These are phyloP conservation scores for Aurelia sp. DNA, from an alignment of 30 jellyfish, hydroid and myxozoan genomes.

Conservation along the genomic window DNA sequence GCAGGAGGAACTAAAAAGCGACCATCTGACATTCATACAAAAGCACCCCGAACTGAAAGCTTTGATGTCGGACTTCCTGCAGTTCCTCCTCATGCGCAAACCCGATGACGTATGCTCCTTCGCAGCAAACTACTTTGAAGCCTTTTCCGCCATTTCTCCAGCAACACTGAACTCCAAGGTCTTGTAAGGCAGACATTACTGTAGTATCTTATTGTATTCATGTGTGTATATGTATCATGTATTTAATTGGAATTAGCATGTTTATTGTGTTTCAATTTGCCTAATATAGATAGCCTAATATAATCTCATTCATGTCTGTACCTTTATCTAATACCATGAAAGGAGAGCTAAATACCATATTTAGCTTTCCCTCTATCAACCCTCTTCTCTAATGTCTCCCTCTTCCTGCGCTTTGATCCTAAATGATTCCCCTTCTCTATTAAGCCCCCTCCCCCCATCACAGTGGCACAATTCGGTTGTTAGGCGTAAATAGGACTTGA, in stretches of 20 bases:
- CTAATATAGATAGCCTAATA: too few relatives aligned
- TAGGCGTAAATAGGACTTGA: too few relatives aligned
- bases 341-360: too few relatives aligned
- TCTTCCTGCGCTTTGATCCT: too few relatives aligned
- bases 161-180: slow-evolving; percentile 32
- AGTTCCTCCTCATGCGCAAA: slow-evolving; percentile 93
- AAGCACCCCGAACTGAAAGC: slow-evolving; percentile 95
- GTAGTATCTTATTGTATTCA: not conserved
- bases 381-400: too few relatives aligned
- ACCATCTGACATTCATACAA: slow-evolving; percentile 83
- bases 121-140: slow-evolving; percentile 92
- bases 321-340: too few relatives aligned
- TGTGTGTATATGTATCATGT: slow-evolving; percentile 29
- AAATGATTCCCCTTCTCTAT: too few relatives aligned
- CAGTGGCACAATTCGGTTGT: too few relatives aligned
- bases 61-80: slow-evolving; percentile 94
- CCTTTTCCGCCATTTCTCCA: slow-evolving; percentile 70
- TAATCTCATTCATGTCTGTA: too few relatives aligned
- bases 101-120: slow-evolving; percentile 97
- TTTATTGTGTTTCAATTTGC: too few relatives aligned
- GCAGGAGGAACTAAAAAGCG: slow-evolving; percentile 90
- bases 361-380: too few relatives aligned
- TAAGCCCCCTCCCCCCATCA: too few relatives aligned
- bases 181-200: not conserved
- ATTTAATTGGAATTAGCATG: slow-evolving; percentile 19